Percentiles rank a stretch among this genome's conserved stretches.
Conservation (phyloP, 2,797 vertebrate genomes). For the Erethizon dorsatum region DNA sequence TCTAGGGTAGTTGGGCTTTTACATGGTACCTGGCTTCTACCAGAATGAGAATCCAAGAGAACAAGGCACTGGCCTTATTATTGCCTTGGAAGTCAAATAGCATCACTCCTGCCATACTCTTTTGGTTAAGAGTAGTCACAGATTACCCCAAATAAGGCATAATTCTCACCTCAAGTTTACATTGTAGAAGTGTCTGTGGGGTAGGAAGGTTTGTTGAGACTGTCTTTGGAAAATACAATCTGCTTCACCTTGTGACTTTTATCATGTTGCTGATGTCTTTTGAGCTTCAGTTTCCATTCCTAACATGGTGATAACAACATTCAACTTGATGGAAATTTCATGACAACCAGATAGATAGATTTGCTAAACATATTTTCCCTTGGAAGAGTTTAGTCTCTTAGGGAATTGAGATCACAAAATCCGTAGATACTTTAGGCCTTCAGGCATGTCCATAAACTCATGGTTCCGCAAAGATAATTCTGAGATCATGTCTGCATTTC, state of each 20-base stretch:
- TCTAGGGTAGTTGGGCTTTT: neutral
- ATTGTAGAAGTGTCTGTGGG: neutral
- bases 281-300: neutral
- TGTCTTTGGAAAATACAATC: neutral
- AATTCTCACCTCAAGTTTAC: neutral
- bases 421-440: neutral
- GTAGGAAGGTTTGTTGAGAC: neutral
- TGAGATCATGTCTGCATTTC: constrained; percentile 42
- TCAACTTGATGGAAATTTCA: neutral
- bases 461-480: constrained; percentile 15
- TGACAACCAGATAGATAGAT: neutral
- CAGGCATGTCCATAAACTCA: neutral
- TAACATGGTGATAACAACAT: neutral
- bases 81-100: neutral
- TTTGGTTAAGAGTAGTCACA: neutral
- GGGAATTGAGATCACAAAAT: neutral
- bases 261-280: neutral
- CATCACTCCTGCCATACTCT: neutral
- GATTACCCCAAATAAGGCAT: neutral
- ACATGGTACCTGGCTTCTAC: neutral
- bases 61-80: neutral
- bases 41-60: neutral
- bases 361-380: constrained; percentile 58
- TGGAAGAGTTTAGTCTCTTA: constrained; percentile 26
- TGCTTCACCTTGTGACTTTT: neutral